A percentile compares a stretch with the other conserved stretches of the same genome.
phyloP scores from a whole-genome alignment of 1,140 invertebrate species.

The Trichoplusia ni region DNA sequence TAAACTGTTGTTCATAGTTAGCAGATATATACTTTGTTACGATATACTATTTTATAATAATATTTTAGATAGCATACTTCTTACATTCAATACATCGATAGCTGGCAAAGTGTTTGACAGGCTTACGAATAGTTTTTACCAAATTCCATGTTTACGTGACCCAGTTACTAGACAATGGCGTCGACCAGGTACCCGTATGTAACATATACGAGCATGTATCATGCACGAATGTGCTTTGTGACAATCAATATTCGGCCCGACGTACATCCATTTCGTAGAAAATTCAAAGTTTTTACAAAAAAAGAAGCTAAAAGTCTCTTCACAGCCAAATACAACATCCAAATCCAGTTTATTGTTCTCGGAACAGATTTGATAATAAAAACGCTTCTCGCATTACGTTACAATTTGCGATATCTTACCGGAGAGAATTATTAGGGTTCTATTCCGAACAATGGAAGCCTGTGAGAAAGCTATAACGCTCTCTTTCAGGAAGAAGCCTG shows the following conservation, averaged over 20 bases:
- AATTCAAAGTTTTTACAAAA: background rate
- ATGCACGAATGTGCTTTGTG: conserved; percentile 35
- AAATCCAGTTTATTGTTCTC: conserved; percentile 4
- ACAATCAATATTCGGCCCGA: conserved; percentile 25
- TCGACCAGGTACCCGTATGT: conserved; percentile 29
- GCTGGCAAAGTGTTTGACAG: background rate
- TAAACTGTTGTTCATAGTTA: no score
- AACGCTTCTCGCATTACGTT: background rate
- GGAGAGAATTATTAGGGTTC: no score
- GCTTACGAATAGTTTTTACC: conserved; percentile 10
- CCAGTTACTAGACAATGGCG: conserved; percentile 45
- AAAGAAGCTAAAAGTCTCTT: conserved; percentile 9
- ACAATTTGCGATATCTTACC: conserved; percentile 2
- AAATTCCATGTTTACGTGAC: conserved; percentile 49
- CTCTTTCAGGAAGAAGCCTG: no score
- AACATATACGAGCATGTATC: conserved; percentile 31
- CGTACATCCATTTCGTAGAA: background rate
- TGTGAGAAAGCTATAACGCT: no score
- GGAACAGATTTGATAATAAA: conserved; percentile 15
- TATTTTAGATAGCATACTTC: no score
- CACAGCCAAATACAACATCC: background rate
- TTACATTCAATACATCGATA: no score
- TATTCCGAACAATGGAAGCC: no score
- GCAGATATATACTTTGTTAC: no score
- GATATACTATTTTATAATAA: no score